phyloP scores from a whole-genome alignment of 2,888 invertebrate species.

The Phragmatobia fuliginosa region DNA sequence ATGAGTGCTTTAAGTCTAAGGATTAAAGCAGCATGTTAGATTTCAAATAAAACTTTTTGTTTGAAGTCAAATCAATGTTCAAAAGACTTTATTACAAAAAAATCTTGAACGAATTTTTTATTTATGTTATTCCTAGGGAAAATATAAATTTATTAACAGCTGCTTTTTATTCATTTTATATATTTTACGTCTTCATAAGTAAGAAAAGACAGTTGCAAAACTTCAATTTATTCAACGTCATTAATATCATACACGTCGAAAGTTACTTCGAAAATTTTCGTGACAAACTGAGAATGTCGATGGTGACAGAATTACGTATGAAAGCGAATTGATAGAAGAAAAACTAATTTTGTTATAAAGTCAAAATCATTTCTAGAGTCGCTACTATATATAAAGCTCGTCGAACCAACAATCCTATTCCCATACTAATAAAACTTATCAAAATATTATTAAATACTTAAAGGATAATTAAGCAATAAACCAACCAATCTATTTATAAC shows the following conservation, averaged over 20 bases:
- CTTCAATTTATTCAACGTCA: not conserved
- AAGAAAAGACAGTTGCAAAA: not conserved
- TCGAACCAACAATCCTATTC: constrained; percentile 11
- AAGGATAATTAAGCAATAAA: constrained; percentile 53
- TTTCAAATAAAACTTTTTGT: not conserved
- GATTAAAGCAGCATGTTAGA: not conserved
- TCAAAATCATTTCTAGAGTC: not conserved
- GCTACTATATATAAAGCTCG: not conserved
- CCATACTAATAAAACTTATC: constrained; percentile 34
- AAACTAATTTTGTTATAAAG: not conserved
- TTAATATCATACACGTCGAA: too few species aligned
- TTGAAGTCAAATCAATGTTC: not conserved
- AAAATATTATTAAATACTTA: constrained; percentile 52
- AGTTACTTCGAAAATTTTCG: not conserved
- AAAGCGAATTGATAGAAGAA: not conserved
- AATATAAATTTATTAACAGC: too few species aligned
- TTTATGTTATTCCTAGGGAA: not conserved
- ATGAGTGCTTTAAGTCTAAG: not conserved
- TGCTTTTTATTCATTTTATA: too few species aligned
- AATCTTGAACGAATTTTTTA: not conserved
- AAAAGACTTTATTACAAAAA: not conserved
- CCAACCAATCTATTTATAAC: constrained; percentile 54
- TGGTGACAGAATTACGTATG: not conserved
- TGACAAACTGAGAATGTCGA: not conserved
- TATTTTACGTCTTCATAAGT: not conserved